phyloP scores from a whole-genome alignment of 1,140 invertebrate genomes.

The Orius insidiosus region DNA sequence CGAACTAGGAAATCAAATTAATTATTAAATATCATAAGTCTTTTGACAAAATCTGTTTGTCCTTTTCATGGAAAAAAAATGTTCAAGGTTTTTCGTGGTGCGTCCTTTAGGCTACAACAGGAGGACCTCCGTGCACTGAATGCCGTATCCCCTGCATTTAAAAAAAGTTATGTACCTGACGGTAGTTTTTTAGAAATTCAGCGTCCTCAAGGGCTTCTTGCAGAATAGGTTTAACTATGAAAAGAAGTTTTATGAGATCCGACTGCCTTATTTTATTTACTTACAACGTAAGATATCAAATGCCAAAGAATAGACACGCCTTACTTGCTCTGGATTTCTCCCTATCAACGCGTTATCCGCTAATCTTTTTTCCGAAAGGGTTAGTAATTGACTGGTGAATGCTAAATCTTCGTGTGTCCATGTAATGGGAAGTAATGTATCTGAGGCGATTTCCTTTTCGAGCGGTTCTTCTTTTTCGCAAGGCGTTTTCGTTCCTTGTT shows the following conservation, averaged over 20 bases:
- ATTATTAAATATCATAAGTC: background rate
- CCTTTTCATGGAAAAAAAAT: background rate
- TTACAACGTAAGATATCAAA: slow-evolving; percentile 64
- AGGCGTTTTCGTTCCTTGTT: background rate
- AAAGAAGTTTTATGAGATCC: slow-evolving; percentile 13
- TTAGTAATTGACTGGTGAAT: slow-evolving; percentile 3
- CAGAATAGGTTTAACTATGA: slow-evolving; percentile 49
- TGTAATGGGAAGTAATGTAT: background rate
- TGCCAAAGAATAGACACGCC: slow-evolving; percentile 52
- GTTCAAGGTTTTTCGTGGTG: background rate
- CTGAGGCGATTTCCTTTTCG: background rate
- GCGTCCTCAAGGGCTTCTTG: slow-evolving; percentile 43
- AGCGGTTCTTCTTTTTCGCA: background rate
- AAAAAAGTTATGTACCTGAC: slow-evolving; percentile 29
- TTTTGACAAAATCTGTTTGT: background rate
- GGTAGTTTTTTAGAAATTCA: slow-evolving; percentile 38
- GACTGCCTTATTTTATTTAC: slow-evolving; percentile 21
- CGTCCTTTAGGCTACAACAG: background rate
- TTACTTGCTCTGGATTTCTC: slow-evolving; percentile 51
- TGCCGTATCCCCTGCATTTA: background rate
- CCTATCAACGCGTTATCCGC: background rate
- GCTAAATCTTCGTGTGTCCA: slow-evolving; percentile 12
- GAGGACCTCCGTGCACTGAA: background rate
- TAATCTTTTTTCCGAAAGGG: background rate
- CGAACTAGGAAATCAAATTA: slow-evolving; percentile 2